These are phyloP conservation scores for Characodon lateralis DNA, from an alignment of 2,797 vertebrate genomes.

Conservation along the genomic window DNA sequence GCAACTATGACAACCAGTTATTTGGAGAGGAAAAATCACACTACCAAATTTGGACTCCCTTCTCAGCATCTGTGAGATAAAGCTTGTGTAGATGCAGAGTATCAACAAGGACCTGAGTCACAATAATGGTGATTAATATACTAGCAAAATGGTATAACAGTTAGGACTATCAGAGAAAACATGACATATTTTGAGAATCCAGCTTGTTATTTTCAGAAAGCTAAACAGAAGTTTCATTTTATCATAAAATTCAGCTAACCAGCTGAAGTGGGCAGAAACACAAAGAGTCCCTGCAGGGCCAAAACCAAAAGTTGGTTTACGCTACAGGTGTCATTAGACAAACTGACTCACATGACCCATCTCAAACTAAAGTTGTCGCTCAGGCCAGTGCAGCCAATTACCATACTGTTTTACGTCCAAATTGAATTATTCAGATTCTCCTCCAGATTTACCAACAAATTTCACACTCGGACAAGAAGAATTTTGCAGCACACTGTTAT, in stretches of 20 bases:
- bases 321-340: constrained; percentile 55
- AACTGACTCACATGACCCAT: constrained; percentile 60
- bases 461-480: constrained; percentile 1
- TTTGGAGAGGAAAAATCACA: neutral
- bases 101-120: neutral
- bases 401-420: constrained; percentile 38
- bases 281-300: neutral
- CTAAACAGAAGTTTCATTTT: neutral
- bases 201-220: neutral
- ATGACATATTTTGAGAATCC: neutral
- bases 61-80: neutral
- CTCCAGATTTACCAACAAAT: constrained; percentile 11
- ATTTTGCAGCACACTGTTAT: constrained; percentile 31
- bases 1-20: neutral
- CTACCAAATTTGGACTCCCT: neutral
- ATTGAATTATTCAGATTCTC: constrained; percentile 6
- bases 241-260: neutral
- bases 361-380: constrained; percentile 67
- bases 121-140: neutral
- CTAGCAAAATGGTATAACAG: neutral
- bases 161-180: neutral
- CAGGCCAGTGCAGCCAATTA: constrained; percentile 66
- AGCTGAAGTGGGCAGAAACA: neutral
- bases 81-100: neutral
- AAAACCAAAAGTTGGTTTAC: neutral